Evolutionary conservation across 2,888 invertebrate species (phyloP).

Genomic region (Mesorhabditis belari): DNA sequence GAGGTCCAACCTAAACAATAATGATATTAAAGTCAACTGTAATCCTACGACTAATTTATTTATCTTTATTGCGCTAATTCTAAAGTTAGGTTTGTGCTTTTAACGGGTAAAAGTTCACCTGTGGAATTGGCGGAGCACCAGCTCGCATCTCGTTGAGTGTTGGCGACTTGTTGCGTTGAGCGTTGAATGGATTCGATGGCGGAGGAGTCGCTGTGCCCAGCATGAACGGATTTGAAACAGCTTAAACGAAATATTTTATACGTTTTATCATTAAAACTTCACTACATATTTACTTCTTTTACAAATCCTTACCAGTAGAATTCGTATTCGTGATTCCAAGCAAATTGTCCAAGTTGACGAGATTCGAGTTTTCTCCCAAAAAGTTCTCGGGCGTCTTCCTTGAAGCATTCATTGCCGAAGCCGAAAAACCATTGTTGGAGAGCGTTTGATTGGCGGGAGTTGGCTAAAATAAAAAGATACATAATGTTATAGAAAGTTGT

Average conservation of each 20-base stretch:
- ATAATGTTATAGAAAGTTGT: too few relatives aligned
- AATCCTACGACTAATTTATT: background rate
- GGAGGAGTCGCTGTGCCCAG: conserved; percentile 21
- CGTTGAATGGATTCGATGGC: conserved; percentile 63
- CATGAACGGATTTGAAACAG: conserved; percentile 40
- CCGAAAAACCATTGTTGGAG: background rate
- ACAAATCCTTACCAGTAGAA: background rate
- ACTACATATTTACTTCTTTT: background rate
- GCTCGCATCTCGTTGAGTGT: conserved; percentile 60
- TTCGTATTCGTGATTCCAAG: conserved; percentile 62
- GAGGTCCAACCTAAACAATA: conserved; percentile 14
- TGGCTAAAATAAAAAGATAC: background rate
- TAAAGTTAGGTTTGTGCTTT: too few relatives aligned
- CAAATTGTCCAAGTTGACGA: conserved; percentile 94
- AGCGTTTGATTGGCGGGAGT: conserved; percentile 1
- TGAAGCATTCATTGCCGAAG: background rate
- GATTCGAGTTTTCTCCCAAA: conserved; percentile 89
- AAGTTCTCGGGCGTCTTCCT: conserved; percentile 88
- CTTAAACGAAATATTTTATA: background rate
- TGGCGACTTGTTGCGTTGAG: conserved; percentile 64
- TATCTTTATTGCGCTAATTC: background rate
- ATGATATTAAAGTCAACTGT: background rate
- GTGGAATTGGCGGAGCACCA: conserved; percentile 30
- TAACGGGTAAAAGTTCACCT: too few relatives aligned
- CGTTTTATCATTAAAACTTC: too few relatives aligned